Conservation (phyloP, 1,140 invertebrate genomes). For the Scaptodrosophila lebanonensis region DNA sequence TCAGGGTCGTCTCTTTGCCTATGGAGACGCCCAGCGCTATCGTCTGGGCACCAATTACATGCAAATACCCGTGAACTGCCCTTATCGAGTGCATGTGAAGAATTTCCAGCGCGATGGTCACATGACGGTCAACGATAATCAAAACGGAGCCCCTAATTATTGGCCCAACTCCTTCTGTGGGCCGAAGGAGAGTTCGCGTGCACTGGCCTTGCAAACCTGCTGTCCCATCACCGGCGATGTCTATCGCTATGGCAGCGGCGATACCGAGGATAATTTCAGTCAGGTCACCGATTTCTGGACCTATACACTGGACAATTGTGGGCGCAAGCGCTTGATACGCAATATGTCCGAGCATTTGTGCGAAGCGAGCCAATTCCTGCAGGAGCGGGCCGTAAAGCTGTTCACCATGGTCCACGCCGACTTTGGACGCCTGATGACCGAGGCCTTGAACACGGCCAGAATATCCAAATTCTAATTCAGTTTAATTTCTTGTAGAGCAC, state of each 20-base stretch:
- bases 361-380: conserved; percentile 89
- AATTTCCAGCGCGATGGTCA: conserved; percentile 91
- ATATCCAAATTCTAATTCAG: conserved; percentile 78
- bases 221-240: conserved; percentile 79
- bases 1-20: conserved; percentile 91
- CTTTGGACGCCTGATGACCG: conserved; percentile 82
- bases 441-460: conserved; percentile 80
- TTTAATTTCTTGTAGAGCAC: background rate
- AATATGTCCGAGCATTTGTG: conserved; percentile 89
- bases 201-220: conserved; percentile 48
- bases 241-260: conserved; percentile 86
- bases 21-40: conserved; percentile 91
- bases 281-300: conserved; percentile 90
- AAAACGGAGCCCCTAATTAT: conserved; percentile 89
- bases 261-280: conserved; percentile 92
- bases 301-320: conserved; percentile 85
- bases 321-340: conserved; percentile 83
- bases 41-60: conserved; percentile 92
- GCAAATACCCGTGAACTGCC: conserved; percentile 92
- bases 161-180: conserved; percentile 92
- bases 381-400: conserved; percentile 86
- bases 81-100: conserved; percentile 78
- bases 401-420: conserved; percentile 83
- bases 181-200: conserved; percentile 78
- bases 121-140: conserved; percentile 79